These are phyloP conservation scores for Coboldia fuscipes DNA, from an alignment of 1,140 invertebrate species.

Conservation along the genomic window DNA sequence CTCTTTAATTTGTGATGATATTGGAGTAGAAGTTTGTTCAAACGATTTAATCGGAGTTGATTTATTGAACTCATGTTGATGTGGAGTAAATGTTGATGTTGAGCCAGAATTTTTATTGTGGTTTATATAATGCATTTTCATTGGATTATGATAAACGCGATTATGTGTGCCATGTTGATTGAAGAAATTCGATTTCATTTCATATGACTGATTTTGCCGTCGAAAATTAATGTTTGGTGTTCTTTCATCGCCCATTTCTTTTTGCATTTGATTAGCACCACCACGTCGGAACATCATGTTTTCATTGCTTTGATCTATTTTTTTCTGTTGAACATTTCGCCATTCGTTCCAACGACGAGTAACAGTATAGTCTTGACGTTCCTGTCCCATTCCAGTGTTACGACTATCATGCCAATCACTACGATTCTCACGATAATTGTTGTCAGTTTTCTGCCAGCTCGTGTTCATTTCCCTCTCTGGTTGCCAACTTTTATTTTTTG, in stretches of 20 bases:
- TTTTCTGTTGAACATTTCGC: neutral
- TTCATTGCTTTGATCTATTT: neutral
- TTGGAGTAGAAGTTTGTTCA: constrained; percentile 13
- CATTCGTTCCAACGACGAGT: neutral
- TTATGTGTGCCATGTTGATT: neutral
- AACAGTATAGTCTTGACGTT: neutral
- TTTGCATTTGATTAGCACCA: neutral
- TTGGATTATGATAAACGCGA: neutral
- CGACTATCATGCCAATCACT: neutral
- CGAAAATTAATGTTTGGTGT: no score
- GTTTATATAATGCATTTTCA: neutral
- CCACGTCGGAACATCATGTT: neutral
- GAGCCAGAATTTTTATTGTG: neutral
- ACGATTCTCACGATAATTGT: neutral
- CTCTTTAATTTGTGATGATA: constrained; percentile 13
- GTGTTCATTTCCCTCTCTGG: neutral
- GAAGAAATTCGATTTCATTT: no score
- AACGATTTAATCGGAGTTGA: constrained; percentile 9
- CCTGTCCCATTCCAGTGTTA: neutral
- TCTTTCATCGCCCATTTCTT: neutral
- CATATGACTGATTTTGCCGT: neutral
- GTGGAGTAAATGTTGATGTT: neutral
- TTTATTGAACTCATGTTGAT: neutral
- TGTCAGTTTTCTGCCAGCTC: neutral
- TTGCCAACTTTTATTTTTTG: neutral